Evolutionary conservation across 2,888 invertebrate species (phyloP).

Genomic region (Omphaloscelis lunosa): DNA sequence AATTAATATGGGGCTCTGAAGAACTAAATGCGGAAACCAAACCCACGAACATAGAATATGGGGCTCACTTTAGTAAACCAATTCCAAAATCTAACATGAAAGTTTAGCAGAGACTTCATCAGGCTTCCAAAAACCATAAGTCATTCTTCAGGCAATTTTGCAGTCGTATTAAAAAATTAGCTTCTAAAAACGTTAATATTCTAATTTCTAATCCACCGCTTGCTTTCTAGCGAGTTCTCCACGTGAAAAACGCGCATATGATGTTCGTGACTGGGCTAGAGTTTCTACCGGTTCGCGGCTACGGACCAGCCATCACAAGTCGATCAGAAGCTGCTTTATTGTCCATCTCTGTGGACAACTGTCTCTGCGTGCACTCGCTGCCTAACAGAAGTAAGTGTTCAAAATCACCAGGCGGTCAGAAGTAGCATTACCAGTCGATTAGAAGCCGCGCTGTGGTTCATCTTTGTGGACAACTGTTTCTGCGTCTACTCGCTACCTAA

Average conservation of each 20-base stretch:
- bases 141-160: background rate
- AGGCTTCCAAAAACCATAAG: too few relatives aligned
- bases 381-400: conserved; percentile 93
- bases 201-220: conserved; percentile 41
- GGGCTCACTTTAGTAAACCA: background rate
- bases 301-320: conserved; percentile 93
- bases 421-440: background rate
- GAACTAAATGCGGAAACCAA: background rate
- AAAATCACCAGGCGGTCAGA: conserved; percentile 18
- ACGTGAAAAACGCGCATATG: conserved; percentile 96
- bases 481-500: background rate
- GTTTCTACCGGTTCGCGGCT: conserved; percentile 95
- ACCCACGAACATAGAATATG: background rate
- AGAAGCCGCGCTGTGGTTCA: background rate
- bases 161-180: background rate
- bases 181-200: conserved; percentile 30
- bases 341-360: conserved; percentile 98
- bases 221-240: conserved; percentile 93
- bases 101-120: background rate
- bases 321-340: conserved; percentile 96
- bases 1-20: background rate
- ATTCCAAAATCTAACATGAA: background rate
- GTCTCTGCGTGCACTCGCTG: conserved; percentile 96
- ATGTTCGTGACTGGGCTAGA: conserved; percentile 99
- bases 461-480: background rate